Conservation (phyloP, 2,888 invertebrate species). For the Polyommatus iphigenia region DNA sequence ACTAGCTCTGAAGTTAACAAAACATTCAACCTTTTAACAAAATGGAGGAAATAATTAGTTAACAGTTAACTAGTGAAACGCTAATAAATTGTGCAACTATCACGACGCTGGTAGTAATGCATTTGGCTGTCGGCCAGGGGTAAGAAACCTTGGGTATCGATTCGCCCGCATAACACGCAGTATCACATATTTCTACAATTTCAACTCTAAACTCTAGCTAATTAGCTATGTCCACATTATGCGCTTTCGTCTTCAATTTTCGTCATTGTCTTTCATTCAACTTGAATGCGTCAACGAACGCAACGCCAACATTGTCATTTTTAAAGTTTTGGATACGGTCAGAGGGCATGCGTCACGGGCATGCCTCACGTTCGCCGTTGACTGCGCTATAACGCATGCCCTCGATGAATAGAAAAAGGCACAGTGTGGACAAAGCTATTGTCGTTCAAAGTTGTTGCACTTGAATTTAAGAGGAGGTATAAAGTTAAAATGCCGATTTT, state of each 20-base stretch:
- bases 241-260: no score
- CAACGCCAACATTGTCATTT: no score
- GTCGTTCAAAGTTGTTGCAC: background rate
- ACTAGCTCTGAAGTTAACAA: slow-evolving; percentile 31
- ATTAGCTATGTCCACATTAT: no score
- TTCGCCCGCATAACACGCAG: slow-evolving; percentile 41
- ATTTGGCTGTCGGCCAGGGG: slow-evolving; percentile 55
- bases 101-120: slow-evolving; percentile 43
- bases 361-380: no score
- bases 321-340: no score
- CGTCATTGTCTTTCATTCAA: no score
- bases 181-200: slow-evolving; percentile 18
- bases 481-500: no score
- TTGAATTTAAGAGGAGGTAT: background rate
- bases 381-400: no score
- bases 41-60: slow-evolving; percentile 36
- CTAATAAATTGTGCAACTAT: slow-evolving; percentile 40
- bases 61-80: slow-evolving; percentile 34
- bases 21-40: slow-evolving; percentile 34
- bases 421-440: no score
- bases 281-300: no score
- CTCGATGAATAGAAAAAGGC: no score
- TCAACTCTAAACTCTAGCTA: background rate
- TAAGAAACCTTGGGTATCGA: slow-evolving; percentile 61
- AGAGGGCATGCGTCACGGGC: no score